Percentiles rank a stretch among this genome's conserved stretches.
These are phyloP conservation scores for Lordiphosa andalusiaca DNA, from an alignment of 2,888 invertebrate genomes.

Conservation along the genomic window DNA sequence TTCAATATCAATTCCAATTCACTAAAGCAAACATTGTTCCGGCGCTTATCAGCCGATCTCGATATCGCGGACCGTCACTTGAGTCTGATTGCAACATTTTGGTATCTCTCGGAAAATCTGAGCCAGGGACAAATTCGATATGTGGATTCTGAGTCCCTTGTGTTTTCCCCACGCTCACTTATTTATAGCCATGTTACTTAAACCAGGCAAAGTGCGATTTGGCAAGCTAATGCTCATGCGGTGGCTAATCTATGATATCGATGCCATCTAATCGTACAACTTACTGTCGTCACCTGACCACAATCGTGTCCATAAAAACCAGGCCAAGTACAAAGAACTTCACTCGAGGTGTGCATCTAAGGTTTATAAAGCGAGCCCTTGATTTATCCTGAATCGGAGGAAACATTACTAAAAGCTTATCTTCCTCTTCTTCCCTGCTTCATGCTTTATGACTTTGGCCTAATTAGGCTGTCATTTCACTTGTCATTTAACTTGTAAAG, in stretches of 20 bases:
- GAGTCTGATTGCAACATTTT: background rate
- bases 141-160: slow-evolving; percentile 6
- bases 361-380: no score
- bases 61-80: no score
- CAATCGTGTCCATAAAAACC: background rate
- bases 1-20: slow-evolving; percentile 1
- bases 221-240: slow-evolving; percentile 17
- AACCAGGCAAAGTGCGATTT: slow-evolving; percentile 18
- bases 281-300: slow-evolving; percentile 1
- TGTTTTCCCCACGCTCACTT: background rate
- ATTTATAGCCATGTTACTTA: slow-evolving; percentile 15
- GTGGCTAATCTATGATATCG: slow-evolving; percentile 11
- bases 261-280: slow-evolving; percentile 13
- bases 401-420: no score
- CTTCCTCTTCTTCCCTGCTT: no score
- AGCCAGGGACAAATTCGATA: background rate
- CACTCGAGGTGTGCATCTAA: no score
- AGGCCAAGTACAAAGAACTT: no score
- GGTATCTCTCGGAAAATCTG: background rate
- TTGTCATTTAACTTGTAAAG: no score
- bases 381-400: no score
- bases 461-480: no score
- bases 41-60: background rate
- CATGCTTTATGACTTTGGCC: no score
- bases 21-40: slow-evolving; percentile 3